Evolutionary conservation across 2,113 vertebrate species (phyloP), one percentile per base, ranked within the genome.

Genomic region (Paradisaea rubra): DNA sequence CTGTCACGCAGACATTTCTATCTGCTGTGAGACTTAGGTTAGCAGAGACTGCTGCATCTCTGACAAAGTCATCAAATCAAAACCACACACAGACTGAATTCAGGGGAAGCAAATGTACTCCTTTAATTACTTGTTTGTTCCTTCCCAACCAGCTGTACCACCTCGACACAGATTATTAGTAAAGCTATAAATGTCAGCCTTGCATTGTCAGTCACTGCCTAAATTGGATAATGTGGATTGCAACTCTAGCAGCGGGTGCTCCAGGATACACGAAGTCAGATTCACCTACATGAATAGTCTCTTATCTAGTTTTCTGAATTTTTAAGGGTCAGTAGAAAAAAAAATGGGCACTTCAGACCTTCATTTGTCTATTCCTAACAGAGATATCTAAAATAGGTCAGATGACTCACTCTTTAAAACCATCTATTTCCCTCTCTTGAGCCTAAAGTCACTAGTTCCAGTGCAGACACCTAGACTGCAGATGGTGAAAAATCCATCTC

Each of bases 91-190:
- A 76, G 59, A 49, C 39, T 70, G 85, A 95, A 85, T 80, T 86
- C 54, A 73, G 16, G 30, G 45, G 70, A 89, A 94, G 63, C 6
- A 91, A 94, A 92, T 61, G 50, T 68, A 81, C 74, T 92, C 30
- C 17, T 83, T 88, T 88, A 95, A 88, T 92, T 88, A 49, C 54
- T 89, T 94, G 54, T 77, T 94, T 94, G 35, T 80, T 96, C 73
- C 74, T 82, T 89, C 33, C 17, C 64, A 77, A 89, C 47, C 68
- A 87, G 70, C 73, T 91, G 84, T 70, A 89, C 70, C 41, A 76
- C 37, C 65, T 93, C 9, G 3, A 72, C 33, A 61, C 2, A 89
- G 81, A 79, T 72, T 85, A 85, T 91, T 92, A 82, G 16, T 65
- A 89, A 92, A 82, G 13, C 39, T 91, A 65, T 73, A 89, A 87